Evolutionary conservation across 2,113 vertebrate species (phyloP).

Genomic region (Channa maculata): DNA sequence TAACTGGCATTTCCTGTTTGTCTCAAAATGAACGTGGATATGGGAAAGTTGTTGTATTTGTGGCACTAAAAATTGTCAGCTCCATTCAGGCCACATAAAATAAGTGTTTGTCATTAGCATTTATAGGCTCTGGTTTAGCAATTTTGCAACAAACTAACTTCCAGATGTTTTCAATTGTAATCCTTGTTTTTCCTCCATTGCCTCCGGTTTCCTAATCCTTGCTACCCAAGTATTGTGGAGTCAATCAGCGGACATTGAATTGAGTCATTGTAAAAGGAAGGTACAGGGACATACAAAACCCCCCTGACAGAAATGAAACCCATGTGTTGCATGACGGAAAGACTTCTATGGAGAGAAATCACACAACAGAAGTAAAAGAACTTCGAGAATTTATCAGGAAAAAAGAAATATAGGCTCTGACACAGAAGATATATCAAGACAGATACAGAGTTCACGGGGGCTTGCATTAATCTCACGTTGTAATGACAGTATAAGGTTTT

Average conservation of each 20-base stretch:
- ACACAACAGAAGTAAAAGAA: slow-evolving; percentile 6
- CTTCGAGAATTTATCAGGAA: slow-evolving; percentile 14
- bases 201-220: slow-evolving; percentile 63
- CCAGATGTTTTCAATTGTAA: slow-evolving; percentile 68
- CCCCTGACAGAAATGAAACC: background rate
- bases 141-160: slow-evolving; percentile 35
- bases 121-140: slow-evolving; percentile 8
- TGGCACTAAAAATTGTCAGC: background rate
- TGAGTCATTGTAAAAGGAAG: slow-evolving; percentile 32
- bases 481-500: slow-evolving; percentile 88
- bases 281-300: slow-evolving; percentile 9
- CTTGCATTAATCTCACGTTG: slow-evolving; percentile 88
- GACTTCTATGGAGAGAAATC: background rate
- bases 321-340: background rate
- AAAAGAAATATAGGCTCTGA: slow-evolving; percentile 44
- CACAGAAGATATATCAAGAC: slow-evolving; percentile 63
- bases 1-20: background rate
- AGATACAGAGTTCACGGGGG: slow-evolving; percentile 69
- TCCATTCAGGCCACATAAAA: background rate
- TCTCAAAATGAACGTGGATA: slow-evolving; percentile 5
- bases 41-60: background rate
- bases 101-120: slow-evolving; percentile 28
- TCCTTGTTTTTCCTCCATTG: slow-evolving; percentile 42
- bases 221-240: slow-evolving; percentile 23
- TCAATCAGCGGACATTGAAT: slow-evolving; percentile 30